phyloP scores from a whole-genome alignment of 2,888 invertebrate species.

The Thereva nobilitata region DNA sequence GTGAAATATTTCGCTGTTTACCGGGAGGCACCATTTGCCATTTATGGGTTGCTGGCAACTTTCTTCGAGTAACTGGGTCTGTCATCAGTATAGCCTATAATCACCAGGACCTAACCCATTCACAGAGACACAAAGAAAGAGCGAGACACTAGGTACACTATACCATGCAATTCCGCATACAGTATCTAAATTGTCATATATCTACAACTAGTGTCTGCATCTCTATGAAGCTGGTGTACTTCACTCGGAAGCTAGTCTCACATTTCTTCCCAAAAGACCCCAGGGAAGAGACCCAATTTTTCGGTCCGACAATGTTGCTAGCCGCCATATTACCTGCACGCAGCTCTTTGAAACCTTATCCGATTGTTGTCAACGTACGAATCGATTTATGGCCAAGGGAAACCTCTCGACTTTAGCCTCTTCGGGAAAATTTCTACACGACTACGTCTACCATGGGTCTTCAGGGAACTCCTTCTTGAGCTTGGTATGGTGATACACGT shows the following conservation, averaged over 20 bases:
- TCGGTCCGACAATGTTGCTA: neutral
- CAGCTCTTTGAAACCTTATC: constrained; percentile 29
- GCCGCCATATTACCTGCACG: constrained; percentile 12
- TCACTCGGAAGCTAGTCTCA: no score
- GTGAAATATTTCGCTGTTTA: constrained; percentile 33
- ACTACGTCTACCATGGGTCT: no score
- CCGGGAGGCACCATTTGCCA: constrained; percentile 25
- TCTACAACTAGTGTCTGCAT: no score
- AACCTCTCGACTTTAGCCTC: constrained; percentile 28
- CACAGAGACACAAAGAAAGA: neutral
- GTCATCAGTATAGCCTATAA: constrained; percentile 16
- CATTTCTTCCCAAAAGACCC: neutral
- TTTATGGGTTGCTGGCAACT: constrained; percentile 21
- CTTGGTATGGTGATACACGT: no score
- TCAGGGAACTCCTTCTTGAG: no score
- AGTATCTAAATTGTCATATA: no score
- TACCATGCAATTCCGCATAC: no score
- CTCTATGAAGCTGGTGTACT: no score
- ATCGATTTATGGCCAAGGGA: constrained; percentile 27
- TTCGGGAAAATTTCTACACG: neutral
- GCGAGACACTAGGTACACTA: no score
- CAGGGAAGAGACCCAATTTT: constrained; percentile 17
- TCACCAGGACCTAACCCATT: constrained; percentile 13
- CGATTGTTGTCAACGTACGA: constrained; percentile 25
- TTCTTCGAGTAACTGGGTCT: constrained; percentile 33